These are phyloP conservation scores for Daboia siamensis DNA, from an alignment of 2,113 vertebrate genomes.

Conservation along the genomic window DNA sequence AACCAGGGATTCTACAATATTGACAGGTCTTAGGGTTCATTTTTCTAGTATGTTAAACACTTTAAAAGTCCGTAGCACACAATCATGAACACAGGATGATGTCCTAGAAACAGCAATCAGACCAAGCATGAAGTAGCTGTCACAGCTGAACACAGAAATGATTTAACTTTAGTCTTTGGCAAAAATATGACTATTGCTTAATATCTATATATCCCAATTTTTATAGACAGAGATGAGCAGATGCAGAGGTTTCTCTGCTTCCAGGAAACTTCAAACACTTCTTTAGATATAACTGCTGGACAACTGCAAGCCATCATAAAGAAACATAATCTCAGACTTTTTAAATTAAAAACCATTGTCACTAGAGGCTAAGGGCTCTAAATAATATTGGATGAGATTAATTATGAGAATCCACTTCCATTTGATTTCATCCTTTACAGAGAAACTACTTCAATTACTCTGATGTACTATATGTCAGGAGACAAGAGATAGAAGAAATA, in stretches of 20 bases:
- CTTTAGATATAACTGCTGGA: background rate
- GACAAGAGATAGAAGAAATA: background rate
- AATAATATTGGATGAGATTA: background rate
- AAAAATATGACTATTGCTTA: conserved; percentile 11
- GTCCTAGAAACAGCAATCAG: background rate
- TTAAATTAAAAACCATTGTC: background rate
- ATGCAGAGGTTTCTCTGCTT: background rate
- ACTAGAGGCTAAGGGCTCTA: background rate
- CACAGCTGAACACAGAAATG: background rate
- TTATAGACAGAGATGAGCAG: background rate
- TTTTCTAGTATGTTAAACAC: background rate
- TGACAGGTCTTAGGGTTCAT: background rate
- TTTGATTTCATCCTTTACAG: background rate
- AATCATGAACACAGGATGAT: background rate
- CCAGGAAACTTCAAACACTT: background rate
- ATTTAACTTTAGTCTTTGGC: background rate
- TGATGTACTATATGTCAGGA: background rate
- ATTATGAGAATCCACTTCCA: background rate
- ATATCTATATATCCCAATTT: conserved; percentile 9
- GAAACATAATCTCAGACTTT: background rate
- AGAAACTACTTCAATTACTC: background rate
- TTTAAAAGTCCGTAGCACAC: background rate
- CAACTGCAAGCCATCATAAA: background rate
- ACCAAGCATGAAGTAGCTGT: background rate
- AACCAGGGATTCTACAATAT: background rate